Evolutionary conservation across 23 tunicate species (phyloP), one percentile per base, ranked within the genome.

Genomic region (Ascidia mentula): DNA sequence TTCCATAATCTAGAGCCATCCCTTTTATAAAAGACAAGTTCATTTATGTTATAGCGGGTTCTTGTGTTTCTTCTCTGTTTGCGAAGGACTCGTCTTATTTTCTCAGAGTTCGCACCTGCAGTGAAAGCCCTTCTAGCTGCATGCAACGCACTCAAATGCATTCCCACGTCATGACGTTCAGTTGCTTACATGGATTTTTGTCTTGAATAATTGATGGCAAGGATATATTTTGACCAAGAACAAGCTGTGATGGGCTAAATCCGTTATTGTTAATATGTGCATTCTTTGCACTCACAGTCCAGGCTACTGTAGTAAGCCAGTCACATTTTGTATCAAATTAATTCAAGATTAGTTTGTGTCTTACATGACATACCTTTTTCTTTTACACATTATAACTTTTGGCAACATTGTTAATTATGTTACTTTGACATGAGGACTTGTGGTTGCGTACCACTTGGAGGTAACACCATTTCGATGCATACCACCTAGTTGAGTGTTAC

Each of bases 161-260:
- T 1, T 53, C 2, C 65, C 7, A 53, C 65, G 22, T 26, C 24
- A 20, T 9, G 4, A 53, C n/a, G n/a, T n/a, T n/a, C n/a, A n/a
- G n/a, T n/a, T n/a, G n/a, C n/a, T n/a, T n/a, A n/a, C n/a, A n/a
- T 59, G 82, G 74, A 4, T 60, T 31, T 5, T 60, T 34, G 31
- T 79, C 74, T 34, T 40, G 31, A 2, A 79, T 13, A 60, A 60
- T 18, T 9, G 74, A 32, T 31, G 82, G 82, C 2, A 59, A 31
- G 31, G 30, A 12, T n/a, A 7, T 3, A 30, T 60, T 79, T 34
- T 32, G 24, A 3, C 73, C 82, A 79, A 79, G 60, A 9, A 61
- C 82, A 22, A 79, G 28, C 32, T 79, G 73, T n/a, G 35, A 32
- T 1, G 82, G 82, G 60, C 82, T 79, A 32, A 79, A 79, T 1